Conservation (phyloP, 2,797 vertebrate species). For the Dallia pectoralis region DNA sequence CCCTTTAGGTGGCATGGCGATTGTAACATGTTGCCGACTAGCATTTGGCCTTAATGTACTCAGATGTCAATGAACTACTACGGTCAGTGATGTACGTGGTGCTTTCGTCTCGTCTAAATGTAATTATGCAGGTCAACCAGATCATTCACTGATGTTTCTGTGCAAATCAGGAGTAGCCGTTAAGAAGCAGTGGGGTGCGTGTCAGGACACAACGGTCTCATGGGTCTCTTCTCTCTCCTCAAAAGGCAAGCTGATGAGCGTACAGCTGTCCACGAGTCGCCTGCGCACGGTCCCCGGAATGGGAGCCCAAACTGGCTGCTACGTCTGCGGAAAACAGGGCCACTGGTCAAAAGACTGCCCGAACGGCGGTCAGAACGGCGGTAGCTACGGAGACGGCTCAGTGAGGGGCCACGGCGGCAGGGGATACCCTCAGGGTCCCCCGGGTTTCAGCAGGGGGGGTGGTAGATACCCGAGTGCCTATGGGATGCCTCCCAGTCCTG, state of each 20-base stretch:
- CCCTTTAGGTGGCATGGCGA: conserved; percentile 24
- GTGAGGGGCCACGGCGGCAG: conserved; percentile 43
- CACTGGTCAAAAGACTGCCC: conserved; percentile 98
- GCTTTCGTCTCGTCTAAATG: background rate
- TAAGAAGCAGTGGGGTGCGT: conserved; percentile 49
- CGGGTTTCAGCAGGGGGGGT: conserved; percentile 55
- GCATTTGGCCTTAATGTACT: background rate
- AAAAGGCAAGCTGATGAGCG: conserved; percentile 92
- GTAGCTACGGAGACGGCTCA: conserved; percentile 59
- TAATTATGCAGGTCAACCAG: conserved; percentile 13
- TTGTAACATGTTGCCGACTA: conserved; percentile 27
- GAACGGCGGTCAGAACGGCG: conserved; percentile 78
- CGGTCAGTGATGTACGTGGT: conserved; percentile 4
- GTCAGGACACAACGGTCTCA: conserved; percentile 60
- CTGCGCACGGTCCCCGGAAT: conserved; percentile 91
- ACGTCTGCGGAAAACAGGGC: conserved; percentile 84
- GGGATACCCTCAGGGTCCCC: conserved; percentile 48
- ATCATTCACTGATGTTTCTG: conserved; percentile 7
- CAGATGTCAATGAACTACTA: background rate
- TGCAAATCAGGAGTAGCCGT: conserved; percentile 28
- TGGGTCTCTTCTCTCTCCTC: conserved; percentile 77
- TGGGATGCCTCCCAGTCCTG: conserved; percentile 53
- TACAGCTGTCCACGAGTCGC: conserved; percentile 93
- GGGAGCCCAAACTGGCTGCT: conserved; percentile 87
- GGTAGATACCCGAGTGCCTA: conserved; percentile 35